Evolutionary conservation across 37 sponge, comb jelly and placozoan genomes (phyloP), one percentile per base, ranked within the genome.

Genomic region (Haliclona indistincta): DNA sequence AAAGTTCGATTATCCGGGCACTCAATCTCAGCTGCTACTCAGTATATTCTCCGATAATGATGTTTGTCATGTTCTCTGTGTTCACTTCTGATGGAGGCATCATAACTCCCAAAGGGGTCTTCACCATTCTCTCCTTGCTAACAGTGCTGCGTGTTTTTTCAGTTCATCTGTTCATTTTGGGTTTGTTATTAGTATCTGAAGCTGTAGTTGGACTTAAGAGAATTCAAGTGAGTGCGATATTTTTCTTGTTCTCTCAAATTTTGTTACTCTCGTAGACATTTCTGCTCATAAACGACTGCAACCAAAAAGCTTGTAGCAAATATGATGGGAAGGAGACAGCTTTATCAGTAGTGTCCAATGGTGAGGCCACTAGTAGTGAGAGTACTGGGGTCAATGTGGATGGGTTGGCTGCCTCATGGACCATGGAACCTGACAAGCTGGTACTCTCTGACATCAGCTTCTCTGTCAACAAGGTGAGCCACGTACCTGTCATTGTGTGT

Each of bases 191-290:
- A 13, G 1, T 71, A 0, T 54, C 22, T 42, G 85, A 85, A 39
- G 78, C 73, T 13, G 43, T 20, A 10, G 79, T 85, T 35, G 66
- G 79, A 7, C 4, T 77, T 43, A 19, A n/a, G 1, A 67, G 79
- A 8, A 85, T 85, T 20, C 65, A 85, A 79, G 85, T 85, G 4
- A 33, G 29, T 32, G 34, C n/a, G n/a, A n/a, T n/a, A n/a, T n/a
- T n/a, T n/a, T n/a, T n/a, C n/a, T n/a, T n/a, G n/a, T n/a, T n/a
- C n/a, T n/a, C n/a, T n/a, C n/a, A n/a, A n/a, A n/a, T n/a, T 49
- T 17, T 49, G 52, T 49, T 49, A 49, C 17, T 17, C 17, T 49
- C 15, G 15, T 19, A 49, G 52, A 49, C 52, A 19, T 49, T 11
- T 17, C 11, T 49, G 52, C 52, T 49, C 52, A 49, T 49, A 17